These are phyloP conservation scores for Acromyrmex echinatior DNA, from an alignment of 1,140 invertebrate species.

Conservation along the genomic window DNA sequence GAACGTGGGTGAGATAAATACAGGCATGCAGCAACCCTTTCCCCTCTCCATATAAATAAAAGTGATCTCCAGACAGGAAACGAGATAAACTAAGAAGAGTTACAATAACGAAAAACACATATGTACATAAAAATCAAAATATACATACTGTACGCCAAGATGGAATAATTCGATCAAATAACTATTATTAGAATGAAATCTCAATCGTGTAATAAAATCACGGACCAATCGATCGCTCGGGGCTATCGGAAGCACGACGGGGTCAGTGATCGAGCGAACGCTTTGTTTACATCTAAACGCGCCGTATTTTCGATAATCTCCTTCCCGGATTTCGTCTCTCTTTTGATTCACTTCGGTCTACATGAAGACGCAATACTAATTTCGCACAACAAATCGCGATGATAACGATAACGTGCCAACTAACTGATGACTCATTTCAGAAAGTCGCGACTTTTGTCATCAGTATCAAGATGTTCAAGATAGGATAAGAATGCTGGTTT, in stretches of 20 bases:
- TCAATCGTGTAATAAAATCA: background rate
- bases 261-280: slow-evolving; percentile 27
- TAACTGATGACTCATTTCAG: background rate
- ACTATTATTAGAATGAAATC: background rate
- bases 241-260: background rate
- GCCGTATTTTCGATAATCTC: background rate
- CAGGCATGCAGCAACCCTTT: background rate
- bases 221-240: background rate
- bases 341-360: background rate
- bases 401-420: too few relatives aligned
- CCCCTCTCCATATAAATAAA: too few relatives aligned
- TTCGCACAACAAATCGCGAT: too few relatives aligned
- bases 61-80: background rate
- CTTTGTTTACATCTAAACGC: slow-evolving; percentile 29
- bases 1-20: background rate
- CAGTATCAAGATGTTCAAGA: background rate
- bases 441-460: too few relatives aligned
- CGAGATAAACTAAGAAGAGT: background rate
- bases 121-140: background rate
- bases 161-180: background rate
- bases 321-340: background rate
- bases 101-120: too few relatives aligned
- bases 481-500: background rate
- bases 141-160: too few relatives aligned
- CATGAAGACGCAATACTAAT: too few relatives aligned